Base-by-base conservation (phyloP, 1,140 invertebrate species). In the Drosophila ambigua region DNA sequence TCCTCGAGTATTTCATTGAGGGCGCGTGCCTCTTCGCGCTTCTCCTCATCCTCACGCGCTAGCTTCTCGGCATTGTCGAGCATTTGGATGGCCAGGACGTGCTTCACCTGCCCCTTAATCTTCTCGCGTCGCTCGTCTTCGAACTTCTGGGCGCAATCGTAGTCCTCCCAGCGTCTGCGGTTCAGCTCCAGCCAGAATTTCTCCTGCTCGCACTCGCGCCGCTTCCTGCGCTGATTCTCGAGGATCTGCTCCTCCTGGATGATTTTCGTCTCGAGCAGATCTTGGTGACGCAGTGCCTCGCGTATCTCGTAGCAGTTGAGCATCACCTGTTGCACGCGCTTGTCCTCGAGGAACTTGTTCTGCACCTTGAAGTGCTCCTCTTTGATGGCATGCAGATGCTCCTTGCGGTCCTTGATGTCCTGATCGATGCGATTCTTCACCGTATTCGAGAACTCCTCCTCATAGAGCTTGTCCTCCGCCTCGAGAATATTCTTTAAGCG, bases 231-330 rank as follows among this genome's bases (percentile, higher is more conserved):
- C 15, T 63, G 28, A 13, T 91, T 90, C 28, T 91, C 90, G 13
- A 60, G 52, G 6, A 91, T 91, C 52, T 91, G 90, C 48, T 91
- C 83, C 64, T 79, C 65, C 20, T 89, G 90, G 16, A 79, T 69
- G 4, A 78, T 58, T 15, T 75, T 75, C 0, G 67, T 77, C n/a
- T 89, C 69, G n/a, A 55, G 39, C 13, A 73, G 51, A 20, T 91
- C 80, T 41, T 75, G 68, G 11, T 68, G 62, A 1, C 90, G 65
- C 59, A 90, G 11, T 0, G 75, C 77, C 51, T 91, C 77, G n/a
- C 90, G 90, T 5, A 91, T 69, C 53, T 91, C 90, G 52, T 89
- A 83, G 66, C 90, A 91, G 52, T 77, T 79, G 5, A 68, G 48
- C 77, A 91, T 90, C 9, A 77, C 59, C 44, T 85, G 83, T 45